phyloP scores from a whole-genome alignment of 2,888 invertebrate species.

The Criorhina ranunculi region DNA sequence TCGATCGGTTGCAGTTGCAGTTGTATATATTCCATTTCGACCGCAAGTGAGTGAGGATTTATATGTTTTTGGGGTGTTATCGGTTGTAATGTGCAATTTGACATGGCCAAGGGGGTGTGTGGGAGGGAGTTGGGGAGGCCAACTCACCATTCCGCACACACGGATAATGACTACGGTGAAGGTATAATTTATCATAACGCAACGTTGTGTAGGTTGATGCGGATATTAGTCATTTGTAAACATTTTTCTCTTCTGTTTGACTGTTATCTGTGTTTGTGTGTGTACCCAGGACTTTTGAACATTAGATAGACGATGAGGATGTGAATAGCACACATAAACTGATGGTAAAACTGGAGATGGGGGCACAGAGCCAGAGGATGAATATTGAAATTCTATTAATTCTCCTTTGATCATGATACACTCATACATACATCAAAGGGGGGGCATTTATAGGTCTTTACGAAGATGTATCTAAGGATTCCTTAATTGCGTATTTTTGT shows the following conservation, averaged over 20 bases:
- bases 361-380: neutral
- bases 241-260: conserved; percentile 12
- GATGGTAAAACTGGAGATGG: conserved; percentile 27
- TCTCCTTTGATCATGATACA: conserved; percentile 14
- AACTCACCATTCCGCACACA: conserved; percentile 60
- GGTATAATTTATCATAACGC: conserved; percentile 74
- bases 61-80: conserved; percentile 76
- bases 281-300: conserved; percentile 52
- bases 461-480: too few species aligned
- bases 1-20: conserved; percentile 62
- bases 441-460: neutral
- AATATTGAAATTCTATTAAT: conserved; percentile 15
- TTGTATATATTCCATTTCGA: conserved; percentile 35
- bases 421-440: neutral
- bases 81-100: conserved; percentile 74
- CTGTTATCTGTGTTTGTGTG: conserved; percentile 2
- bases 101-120: conserved; percentile 14
- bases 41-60: conserved; percentile 64
- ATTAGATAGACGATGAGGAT: conserved; percentile 39
- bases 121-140: neutral
- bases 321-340: conserved; percentile 22
- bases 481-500: too few species aligned
- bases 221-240: conserved; percentile 75
- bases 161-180: conserved; percentile 72
- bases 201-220: conserved; percentile 73